Percentiles rank a stretch among this genome's conserved stretches.
phyloP scores from a whole-genome alignment of 2,888 invertebrate species.

The Augiades crinisus region DNA sequence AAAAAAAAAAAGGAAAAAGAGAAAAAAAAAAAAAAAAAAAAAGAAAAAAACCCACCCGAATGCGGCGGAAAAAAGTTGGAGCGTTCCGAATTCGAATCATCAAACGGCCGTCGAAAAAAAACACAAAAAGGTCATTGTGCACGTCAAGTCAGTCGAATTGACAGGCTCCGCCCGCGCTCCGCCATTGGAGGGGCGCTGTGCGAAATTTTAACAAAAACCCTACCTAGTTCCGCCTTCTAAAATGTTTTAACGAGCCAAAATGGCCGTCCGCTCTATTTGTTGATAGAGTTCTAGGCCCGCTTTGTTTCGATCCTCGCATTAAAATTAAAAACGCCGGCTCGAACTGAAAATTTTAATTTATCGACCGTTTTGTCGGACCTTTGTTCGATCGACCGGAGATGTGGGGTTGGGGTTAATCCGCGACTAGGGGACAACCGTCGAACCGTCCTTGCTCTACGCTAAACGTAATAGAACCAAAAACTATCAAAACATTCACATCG shows the following conservation, averaged over 20 bases:
- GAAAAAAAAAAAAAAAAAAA: too few relatives aligned
- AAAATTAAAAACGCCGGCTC: slow-evolving; percentile 35
- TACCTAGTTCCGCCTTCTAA: slow-evolving; percentile 80
- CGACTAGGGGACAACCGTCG: too few relatives aligned
- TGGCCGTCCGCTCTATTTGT: slow-evolving; percentile 74
- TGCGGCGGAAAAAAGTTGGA: slow-evolving; percentile 4
- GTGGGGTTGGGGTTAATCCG: too few relatives aligned
- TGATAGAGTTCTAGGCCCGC: slow-evolving; percentile 51
- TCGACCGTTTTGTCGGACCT: slow-evolving; percentile 33
- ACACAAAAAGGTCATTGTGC: slow-evolving; percentile 69
- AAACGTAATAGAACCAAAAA: too few relatives aligned
- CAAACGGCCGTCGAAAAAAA: slow-evolving; percentile 42
- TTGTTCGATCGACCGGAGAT: too few relatives aligned
- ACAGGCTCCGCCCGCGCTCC: slow-evolving; percentile 75
- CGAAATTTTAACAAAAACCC: slow-evolving; percentile 78
- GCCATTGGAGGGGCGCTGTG: slow-evolving; percentile 73
- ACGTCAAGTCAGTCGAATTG: slow-evolving; percentile 73
- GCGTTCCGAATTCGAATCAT: slow-evolving; percentile 41
- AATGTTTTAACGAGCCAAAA: slow-evolving; percentile 76
- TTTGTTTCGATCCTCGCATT: slow-evolving; percentile 38
- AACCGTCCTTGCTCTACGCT: too few relatives aligned
- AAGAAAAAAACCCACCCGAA: too few relatives aligned
- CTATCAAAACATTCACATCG: too few relatives aligned
- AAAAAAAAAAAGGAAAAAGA: too few relatives aligned
- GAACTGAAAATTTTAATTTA: slow-evolving; percentile 39